phyloP scores from a whole-genome alignment of 2,113 vertebrate species.

The Neomonachus schauinslandi region DNA sequence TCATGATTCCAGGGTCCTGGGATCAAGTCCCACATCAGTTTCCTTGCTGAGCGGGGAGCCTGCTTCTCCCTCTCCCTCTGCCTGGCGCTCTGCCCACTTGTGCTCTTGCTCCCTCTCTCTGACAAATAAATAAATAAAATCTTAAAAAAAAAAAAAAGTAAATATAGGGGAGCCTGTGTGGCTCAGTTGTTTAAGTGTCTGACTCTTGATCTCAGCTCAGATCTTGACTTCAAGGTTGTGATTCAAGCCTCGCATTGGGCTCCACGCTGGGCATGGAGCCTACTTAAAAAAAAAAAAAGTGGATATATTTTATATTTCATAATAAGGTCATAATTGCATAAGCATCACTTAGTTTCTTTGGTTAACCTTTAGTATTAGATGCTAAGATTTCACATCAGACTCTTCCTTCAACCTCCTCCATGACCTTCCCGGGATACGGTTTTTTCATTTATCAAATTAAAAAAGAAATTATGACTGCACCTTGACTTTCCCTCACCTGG shows the following conservation, averaged over 20 bases:
- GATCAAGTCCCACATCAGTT: not conserved
- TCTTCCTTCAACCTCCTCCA: not conserved
- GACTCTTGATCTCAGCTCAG: not conserved
- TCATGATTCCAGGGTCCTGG: not conserved
- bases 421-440: conserved; percentile 49
- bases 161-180: not conserved
- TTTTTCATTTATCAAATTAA: conserved; percentile 61
- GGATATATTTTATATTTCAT: not conserved
- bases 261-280: not conserved
- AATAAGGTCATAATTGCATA: not conserved
- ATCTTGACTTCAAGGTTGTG: not conserved
- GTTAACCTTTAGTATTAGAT: conserved; percentile 13
- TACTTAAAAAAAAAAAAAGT: not conserved
- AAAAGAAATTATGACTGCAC: conserved; percentile 47
- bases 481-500: conserved; percentile 54
- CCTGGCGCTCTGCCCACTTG: not conserved
- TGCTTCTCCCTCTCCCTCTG: not conserved
- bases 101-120: not conserved
- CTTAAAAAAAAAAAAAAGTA: not conserved
- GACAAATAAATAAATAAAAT: not conserved
- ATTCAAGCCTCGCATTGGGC: not conserved
- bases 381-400: not conserved
- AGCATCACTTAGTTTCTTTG: not conserved
- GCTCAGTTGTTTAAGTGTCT: not conserved
- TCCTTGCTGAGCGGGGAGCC: not conserved